phyloP scores from a whole-genome alignment of 2,888 invertebrate genomes.

The Lasioglossum leucozonium region DNA sequence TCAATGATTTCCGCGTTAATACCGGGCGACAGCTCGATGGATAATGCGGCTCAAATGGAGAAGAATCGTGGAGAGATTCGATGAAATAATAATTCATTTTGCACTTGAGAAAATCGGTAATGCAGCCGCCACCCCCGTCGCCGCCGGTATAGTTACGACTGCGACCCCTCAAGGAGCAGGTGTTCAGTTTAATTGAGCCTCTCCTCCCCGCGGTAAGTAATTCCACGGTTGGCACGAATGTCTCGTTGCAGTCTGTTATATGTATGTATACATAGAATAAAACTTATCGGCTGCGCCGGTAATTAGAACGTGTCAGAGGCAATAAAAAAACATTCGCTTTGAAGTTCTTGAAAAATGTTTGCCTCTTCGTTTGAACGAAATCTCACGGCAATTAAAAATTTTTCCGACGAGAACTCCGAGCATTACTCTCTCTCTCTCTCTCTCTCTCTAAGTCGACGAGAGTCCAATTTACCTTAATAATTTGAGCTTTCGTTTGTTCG shows the following conservation, averaged over 20 bases:
- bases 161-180: conserved; percentile 53
- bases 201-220: conserved; percentile 31
- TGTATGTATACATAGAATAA: no score
- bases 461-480: conserved; percentile 38
- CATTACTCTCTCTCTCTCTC: background rate
- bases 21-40: background rate
- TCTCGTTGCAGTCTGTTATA: conserved; percentile 26
- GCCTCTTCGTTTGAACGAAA: background rate
- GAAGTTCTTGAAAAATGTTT: conserved; percentile 13
- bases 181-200: conserved; percentile 63
- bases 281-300: background rate
- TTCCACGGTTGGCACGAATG: conserved; percentile 12
- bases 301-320: conserved; percentile 9
- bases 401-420: background rate
- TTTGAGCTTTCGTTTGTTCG: conserved; percentile 17
- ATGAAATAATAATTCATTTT: conserved; percentile 37
- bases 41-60: background rate
- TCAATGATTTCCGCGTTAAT: background rate
- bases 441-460: conserved; percentile 5
- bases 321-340: conserved; percentile 26
- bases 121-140: no score
- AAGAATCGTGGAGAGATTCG: background rate
- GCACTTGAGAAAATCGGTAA: conserved; percentile 19
- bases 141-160: conserved; percentile 50
- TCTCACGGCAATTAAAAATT: conserved; percentile 40